phyloP scores from a whole-genome alignment of 2,797 vertebrate genomes.

The Tapirus indicus region DNA sequence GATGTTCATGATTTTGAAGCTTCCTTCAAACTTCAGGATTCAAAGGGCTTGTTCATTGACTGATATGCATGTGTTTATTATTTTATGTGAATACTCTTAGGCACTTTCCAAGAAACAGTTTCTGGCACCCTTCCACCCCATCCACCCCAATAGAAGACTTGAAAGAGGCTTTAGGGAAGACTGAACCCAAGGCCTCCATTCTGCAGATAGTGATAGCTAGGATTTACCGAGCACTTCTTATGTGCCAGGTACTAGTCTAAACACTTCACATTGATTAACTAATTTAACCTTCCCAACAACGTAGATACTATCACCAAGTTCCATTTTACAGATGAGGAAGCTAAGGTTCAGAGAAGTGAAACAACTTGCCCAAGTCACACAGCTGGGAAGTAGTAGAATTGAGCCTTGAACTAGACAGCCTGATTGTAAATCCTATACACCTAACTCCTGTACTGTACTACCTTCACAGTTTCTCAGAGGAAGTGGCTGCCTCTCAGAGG shows the following conservation, averaged over 20 bases:
- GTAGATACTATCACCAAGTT: background rate
- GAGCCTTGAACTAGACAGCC: background rate
- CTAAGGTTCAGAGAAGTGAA: slow-evolving; percentile 5
- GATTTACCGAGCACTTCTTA: background rate
- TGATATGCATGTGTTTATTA: slow-evolving; percentile 11
- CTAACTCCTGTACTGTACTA: background rate
- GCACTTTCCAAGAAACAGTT: slow-evolving; percentile 37
- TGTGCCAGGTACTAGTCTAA: background rate
- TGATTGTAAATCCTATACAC: background rate
- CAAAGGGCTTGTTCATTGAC: slow-evolving; percentile 21
- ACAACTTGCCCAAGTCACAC: background rate
- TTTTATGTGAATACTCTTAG: slow-evolving; percentile 33
- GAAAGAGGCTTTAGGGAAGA: background rate
- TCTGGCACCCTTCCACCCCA: background rate
- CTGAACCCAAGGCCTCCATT: background rate
- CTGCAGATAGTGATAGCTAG: background rate
- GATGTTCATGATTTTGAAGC: slow-evolving; percentile 25
- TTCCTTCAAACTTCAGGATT: slow-evolving; percentile 40
- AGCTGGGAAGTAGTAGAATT: background rate
- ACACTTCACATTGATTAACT: background rate
- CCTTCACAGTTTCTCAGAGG: background rate
- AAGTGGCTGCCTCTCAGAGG: background rate
- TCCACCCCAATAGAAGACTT: slow-evolving; percentile 1
- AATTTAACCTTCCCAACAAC: slow-evolving; percentile 31
- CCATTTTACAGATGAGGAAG: slow-evolving; percentile 10